Evolutionary conservation across 1,140 invertebrate genomes (phyloP).

Genomic region (Caenorhabditis remanei): DNA sequence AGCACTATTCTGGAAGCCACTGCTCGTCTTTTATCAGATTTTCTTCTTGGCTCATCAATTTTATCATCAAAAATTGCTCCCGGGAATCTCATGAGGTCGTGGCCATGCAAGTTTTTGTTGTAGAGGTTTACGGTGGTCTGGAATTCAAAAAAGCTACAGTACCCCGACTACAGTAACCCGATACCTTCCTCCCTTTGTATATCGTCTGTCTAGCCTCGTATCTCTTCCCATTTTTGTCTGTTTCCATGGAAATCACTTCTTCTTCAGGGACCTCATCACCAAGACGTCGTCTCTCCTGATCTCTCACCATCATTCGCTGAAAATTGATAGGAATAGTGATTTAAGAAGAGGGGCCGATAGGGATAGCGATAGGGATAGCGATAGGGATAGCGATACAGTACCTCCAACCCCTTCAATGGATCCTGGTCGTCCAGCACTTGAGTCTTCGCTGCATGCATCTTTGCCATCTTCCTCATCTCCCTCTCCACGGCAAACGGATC

Average conservation of each 20-base stretch:
- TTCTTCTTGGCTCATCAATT: conserved; percentile 27
- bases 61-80: conserved; percentile 32
- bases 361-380: too few relatives aligned
- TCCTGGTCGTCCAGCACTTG: background rate
- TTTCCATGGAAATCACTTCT: background rate
- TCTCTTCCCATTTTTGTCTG: background rate
- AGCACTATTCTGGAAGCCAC: conserved; percentile 1
- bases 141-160: background rate
- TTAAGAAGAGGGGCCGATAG: too few relatives aligned
- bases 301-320: background rate
- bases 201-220: background rate
- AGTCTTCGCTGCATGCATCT: conserved; percentile 48
- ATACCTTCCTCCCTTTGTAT: conserved; percentile 16
- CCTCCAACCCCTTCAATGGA: conserved; percentile 3
- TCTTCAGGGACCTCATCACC: background rate
- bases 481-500: conserved; percentile 27
- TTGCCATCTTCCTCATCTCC: conserved; percentile 23
- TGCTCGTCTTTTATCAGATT: conserved; percentile 28
- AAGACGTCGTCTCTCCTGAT: background rate
- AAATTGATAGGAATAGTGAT: background rate
- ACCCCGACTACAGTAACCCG: background rate
- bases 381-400: too few relatives aligned
- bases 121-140: conserved; percentile 16
- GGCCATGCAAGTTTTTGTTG: conserved; percentile 12
- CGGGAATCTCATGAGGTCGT: conserved; percentile 40